These are phyloP conservation scores for Cetoscarus ocellatus DNA, from an alignment of 2,797 vertebrate species.

Conservation along the genomic window DNA sequence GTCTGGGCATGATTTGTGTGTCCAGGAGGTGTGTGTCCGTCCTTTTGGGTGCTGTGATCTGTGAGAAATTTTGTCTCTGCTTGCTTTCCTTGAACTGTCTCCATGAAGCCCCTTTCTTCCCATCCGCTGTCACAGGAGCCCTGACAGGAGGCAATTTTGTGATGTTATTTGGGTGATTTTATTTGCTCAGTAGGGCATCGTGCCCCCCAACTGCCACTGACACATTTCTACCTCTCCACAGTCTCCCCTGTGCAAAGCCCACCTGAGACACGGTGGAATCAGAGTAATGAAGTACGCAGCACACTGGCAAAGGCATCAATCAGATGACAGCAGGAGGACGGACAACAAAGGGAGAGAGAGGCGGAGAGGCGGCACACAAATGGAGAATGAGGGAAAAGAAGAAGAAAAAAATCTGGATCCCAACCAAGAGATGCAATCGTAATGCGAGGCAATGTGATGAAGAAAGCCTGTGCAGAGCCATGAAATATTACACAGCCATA, in stretches of 20 bases:
- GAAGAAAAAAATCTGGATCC: conserved; percentile 24
- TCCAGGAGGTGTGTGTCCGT: conserved; percentile 28
- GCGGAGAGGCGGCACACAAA: conserved; percentile 18
- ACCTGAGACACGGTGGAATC: conserved; percentile 83
- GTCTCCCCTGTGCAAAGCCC: conserved; percentile 78
- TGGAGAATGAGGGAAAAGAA: conserved; percentile 8
- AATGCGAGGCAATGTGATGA: conserved; percentile 40
- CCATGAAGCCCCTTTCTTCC: conserved; percentile 31
- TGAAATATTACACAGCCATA: conserved; percentile 54
- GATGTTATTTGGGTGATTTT: conserved; percentile 81
- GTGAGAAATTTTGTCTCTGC: conserved; percentile 51
- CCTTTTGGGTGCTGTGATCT: conserved; percentile 33
- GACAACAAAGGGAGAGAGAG: conserved; percentile 57
- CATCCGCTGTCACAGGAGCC: conserved; percentile 26
- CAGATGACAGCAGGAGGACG: conserved; percentile 64
- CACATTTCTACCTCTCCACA: conserved; percentile 78
- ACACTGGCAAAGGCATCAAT: conserved; percentile 78
- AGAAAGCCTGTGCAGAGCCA: conserved; percentile 11
- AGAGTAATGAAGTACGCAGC: conserved; percentile 85
- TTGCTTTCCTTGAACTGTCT: conserved; percentile 30
- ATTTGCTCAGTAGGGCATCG: conserved; percentile 70
- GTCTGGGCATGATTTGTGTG: conserved; percentile 41
- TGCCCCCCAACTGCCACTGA: conserved; percentile 69
- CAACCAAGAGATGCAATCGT: conserved; percentile 21
- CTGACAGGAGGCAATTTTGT: conserved; percentile 77